These are phyloP conservation scores for Anoncus sp. DNA, from an alignment of 2,888 invertebrate species.

Conservation along the genomic window DNA sequence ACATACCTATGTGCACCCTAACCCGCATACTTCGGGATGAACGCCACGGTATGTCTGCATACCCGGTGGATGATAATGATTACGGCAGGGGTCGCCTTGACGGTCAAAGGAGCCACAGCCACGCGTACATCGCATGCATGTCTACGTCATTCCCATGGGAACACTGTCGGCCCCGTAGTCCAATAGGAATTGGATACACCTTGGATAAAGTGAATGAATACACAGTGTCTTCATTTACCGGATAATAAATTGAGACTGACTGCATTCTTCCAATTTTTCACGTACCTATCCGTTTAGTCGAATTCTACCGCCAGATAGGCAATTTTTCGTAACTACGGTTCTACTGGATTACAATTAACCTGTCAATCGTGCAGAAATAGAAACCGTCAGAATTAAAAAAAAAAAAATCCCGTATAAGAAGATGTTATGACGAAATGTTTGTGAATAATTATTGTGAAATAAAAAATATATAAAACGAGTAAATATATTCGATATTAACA, in stretches of 20 bases:
- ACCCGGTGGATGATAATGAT: slow-evolving; percentile 76
- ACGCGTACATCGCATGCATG: slow-evolving; percentile 39
- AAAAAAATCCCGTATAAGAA: no score
- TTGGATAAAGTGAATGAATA: slow-evolving; percentile 1
- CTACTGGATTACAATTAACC: neutral
- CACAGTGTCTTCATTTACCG: neutral
- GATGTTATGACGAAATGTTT: neutral
- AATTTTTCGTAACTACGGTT: neutral
- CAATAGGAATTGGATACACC: slow-evolving; percentile 13
- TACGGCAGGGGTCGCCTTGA: slow-evolving; percentile 52
- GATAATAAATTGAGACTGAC: neutral
- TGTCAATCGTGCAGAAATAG: neutral
- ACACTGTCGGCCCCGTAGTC: slow-evolving; percentile 26
- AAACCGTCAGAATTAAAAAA: no score
- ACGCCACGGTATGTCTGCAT: slow-evolving; percentile 79
- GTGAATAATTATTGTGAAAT: neutral
- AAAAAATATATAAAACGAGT: no score
- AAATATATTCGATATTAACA: no score
- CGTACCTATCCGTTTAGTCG: neutral
- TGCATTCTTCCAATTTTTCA: neutral
- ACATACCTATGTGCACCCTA: slow-evolving; percentile 67
- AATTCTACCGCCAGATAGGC: neutral
- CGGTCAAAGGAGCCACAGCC: slow-evolving; percentile 54
- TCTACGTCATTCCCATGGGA: slow-evolving; percentile 47
- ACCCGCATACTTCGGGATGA: slow-evolving; percentile 76